Percentiles rank a stretch among this genome's conserved stretches.
Conservation (phyloP, 2,113 vertebrate genomes). For the Varanus komodoensis region DNA sequence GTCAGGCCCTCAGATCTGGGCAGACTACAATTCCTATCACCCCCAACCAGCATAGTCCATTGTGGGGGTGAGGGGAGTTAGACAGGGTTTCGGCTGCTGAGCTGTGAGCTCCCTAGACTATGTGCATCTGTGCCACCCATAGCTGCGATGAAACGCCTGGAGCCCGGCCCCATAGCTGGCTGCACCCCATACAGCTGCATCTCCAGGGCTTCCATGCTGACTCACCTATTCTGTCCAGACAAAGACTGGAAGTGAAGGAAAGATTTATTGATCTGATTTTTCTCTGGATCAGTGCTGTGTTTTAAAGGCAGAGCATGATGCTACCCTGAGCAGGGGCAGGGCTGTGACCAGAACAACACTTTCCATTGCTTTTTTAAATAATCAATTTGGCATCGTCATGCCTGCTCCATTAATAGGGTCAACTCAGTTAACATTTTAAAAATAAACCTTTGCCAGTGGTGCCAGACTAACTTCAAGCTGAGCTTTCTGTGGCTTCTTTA, state of each 20-base stretch:
- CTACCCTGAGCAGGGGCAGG: neutral
- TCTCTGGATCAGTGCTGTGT: neutral
- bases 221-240: neutral
- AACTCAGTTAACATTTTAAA: constrained; percentile 32
- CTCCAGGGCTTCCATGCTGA: neutral
- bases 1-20: too few relatives aligned
- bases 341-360: constrained; percentile 2
- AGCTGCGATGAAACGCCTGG: neutral
- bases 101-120: neutral
- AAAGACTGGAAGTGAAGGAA: neutral
- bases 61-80: too few relatives aligned
- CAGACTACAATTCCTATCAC: too few relatives aligned
- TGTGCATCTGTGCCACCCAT: neutral
- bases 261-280: neutral
- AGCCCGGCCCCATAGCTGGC: neutral
- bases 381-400: constrained; percentile 22
- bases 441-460: constrained; percentile 14
- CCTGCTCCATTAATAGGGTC: constrained; percentile 12
- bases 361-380: constrained; percentile 26
- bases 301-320: neutral
- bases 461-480: neutral
- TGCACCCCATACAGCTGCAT: neutral
- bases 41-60: too few relatives aligned
- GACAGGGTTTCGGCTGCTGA: neutral
- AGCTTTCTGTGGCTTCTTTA: neutral